A percentile compares a stretch with the other conserved stretches of the same genome.
phyloP scores from a whole-genome alignment of 2,797 vertebrate species.

The Adelosebastes latens region DNA sequence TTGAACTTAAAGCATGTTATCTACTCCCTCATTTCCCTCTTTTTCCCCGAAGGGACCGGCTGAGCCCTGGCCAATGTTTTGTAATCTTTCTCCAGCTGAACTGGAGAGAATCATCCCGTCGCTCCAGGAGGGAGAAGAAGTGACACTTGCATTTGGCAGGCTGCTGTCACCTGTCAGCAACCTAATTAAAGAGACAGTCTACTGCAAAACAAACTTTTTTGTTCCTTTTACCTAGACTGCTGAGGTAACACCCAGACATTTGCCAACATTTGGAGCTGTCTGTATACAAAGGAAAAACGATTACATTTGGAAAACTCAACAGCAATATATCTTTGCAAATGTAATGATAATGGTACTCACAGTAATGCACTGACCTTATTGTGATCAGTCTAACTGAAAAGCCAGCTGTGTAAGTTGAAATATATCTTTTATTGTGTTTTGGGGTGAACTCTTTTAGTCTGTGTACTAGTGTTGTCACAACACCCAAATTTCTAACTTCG shows the following conservation, averaged over 20 bases:
- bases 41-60: not conserved
- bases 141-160: conserved; percentile 19
- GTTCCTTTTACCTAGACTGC: not conserved
- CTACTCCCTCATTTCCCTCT: not conserved
- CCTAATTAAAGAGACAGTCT: conserved; percentile 23
- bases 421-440: not conserved
- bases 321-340: not conserved
- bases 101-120: conserved; percentile 26
- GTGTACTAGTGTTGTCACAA: too few relatives aligned
- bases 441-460: not conserved
- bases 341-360: not conserved
- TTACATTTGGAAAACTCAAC: not conserved
- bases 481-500: too few relatives aligned
- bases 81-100: conserved; percentile 32
- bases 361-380: not conserved
- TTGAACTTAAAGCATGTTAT: conserved; percentile 9
- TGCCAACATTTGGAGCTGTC: not conserved
- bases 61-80: conserved; percentile 8
- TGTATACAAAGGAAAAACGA: not conserved
- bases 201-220: not conserved
- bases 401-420: not conserved
- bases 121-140: conserved; percentile 3
- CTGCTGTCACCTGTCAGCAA: conserved; percentile 32
- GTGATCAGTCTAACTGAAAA: not conserved
- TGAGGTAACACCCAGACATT: not conserved